These are phyloP conservation scores for Globodera rostochiensis DNA, from an alignment of 1,140 invertebrate genomes.

Conservation along the genomic window DNA sequence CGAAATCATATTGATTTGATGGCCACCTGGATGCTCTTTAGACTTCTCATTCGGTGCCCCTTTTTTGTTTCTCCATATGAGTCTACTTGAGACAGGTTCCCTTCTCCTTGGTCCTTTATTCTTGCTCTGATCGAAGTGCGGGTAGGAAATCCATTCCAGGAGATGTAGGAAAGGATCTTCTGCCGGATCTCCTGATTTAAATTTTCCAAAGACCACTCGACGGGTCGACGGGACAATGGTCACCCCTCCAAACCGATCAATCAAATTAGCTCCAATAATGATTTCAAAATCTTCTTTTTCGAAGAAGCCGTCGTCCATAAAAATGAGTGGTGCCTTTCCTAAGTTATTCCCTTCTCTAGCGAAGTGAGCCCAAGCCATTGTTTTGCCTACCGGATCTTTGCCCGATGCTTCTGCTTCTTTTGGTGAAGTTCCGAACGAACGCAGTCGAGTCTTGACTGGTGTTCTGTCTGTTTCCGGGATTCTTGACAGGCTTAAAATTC, in stretches of 20 bases:
- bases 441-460: background rate
- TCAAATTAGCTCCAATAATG: background rate
- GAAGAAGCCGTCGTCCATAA: background rate
- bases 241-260: background rate
- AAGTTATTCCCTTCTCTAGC: background rate
- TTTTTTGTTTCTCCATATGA: background rate
- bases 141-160: too few relatives aligned
- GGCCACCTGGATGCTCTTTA: too few relatives aligned
- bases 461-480: background rate
- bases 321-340: background rate
- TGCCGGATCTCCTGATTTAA: too few relatives aligned
- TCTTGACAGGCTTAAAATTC: background rate
- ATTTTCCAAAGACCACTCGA: background rate
- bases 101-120: background rate
- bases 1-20: background rate
- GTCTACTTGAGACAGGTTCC: background rate
- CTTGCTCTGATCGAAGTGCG: too few relatives aligned
- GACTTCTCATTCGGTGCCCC: background rate
- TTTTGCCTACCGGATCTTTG: background rate
- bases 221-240: background rate
- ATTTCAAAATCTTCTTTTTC: background rate
- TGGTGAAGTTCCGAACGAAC: background rate
- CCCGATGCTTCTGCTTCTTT: background rate
- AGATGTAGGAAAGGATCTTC: too few relatives aligned
- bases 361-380: background rate